These are phyloP conservation scores for Mastomys coucha DNA, from an alignment of 2,113 vertebrate genomes.

Conservation along the genomic window DNA sequence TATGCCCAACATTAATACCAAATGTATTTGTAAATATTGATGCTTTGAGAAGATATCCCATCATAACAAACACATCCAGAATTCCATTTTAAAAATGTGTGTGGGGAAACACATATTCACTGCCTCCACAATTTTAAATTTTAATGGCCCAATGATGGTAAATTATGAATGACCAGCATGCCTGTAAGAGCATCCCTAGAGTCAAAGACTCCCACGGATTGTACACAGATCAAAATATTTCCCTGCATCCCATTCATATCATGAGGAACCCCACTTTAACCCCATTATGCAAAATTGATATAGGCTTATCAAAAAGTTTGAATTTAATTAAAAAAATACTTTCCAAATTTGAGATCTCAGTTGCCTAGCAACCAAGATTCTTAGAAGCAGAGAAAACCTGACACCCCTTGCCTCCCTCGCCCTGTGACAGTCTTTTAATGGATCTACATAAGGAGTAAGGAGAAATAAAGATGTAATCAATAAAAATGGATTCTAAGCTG, in stretches of 20 bases:
- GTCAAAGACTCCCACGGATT: neutral
- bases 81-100: neutral
- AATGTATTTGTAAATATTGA: neutral
- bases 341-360: slow-evolving; percentile 1
- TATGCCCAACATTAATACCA: neutral
- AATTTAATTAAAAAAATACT: neutral
- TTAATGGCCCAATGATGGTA: neutral
- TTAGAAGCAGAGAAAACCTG: neutral
- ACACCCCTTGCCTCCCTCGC: neutral
- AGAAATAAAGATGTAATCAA: neutral
- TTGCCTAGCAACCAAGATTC: slow-evolving; percentile 8
- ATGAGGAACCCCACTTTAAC: neutral
- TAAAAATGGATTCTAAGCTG: neutral
- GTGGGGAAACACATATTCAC: neutral
- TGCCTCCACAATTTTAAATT: neutral
- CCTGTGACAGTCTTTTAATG: neutral
- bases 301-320: neutral
- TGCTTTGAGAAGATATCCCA: neutral
- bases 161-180: neutral
- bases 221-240: neutral
- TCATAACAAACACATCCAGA: neutral
- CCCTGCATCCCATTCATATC: neutral
- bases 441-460: neutral
- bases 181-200: neutral
- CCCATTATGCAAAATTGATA: neutral